phyloP scores from a whole-genome alignment of 2,797 vertebrate genomes.

The Pipistrellus kuhlii region DNA sequence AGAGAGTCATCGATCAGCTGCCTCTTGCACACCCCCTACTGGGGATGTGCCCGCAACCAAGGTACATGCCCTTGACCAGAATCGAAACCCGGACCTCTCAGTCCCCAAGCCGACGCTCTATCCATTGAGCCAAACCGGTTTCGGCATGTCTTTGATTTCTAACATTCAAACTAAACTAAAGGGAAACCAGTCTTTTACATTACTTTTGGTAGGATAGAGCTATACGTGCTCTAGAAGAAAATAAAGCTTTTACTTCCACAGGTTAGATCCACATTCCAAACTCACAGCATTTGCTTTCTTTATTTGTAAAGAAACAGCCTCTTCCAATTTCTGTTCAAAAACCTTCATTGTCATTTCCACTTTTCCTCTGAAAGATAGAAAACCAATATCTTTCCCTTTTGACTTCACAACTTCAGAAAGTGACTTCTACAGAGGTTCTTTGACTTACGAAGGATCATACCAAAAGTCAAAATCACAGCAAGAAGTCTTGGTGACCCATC shows the following conservation, averaged over 20 bases:
- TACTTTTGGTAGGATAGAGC: not conserved
- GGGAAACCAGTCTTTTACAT: not conserved
- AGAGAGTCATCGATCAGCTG: too few species aligned
- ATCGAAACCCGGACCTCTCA: too few species aligned
- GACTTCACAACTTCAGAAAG: not conserved
- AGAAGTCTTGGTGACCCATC: not conserved
- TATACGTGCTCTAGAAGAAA: not conserved
- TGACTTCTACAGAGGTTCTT: not conserved
- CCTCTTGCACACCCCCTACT: too few species aligned
- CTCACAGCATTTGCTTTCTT: not conserved
- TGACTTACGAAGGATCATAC: not conserved
- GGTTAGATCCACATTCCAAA: not conserved
- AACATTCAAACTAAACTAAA: not conserved
- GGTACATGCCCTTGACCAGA: too few species aligned
- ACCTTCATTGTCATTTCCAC: not conserved
- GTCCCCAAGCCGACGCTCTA: too few species aligned
- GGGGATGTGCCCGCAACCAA: too few species aligned
- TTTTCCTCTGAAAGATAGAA: constrained; percentile 13
- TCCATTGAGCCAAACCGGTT: too few species aligned
- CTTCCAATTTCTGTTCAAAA: not conserved
- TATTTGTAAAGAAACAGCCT: not conserved
- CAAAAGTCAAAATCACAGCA: not conserved
- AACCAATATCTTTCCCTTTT: not conserved
- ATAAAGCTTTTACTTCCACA: not conserved
- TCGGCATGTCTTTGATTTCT: not conserved